Base-by-base conservation (phyloP, 2,797 vertebrate species). In the Kryptolebias ocellatus region DNA sequence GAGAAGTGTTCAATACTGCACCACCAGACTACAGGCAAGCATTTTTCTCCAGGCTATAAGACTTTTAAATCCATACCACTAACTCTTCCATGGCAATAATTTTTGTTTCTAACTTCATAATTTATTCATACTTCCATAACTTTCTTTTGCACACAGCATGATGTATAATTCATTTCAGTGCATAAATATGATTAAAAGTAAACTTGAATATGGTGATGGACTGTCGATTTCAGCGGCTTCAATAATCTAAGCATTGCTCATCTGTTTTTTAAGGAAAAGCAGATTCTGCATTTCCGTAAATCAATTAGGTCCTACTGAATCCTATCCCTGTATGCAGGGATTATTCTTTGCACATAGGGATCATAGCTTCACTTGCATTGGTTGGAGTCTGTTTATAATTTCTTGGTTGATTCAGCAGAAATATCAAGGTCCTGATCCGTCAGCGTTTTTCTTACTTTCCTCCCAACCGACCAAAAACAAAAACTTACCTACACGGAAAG, bases 391-490 rank as follows among this genome's bases (percentile, higher is more conserved):
- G 18, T 70, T 63, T 27, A 47, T 59, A 16, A 72, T 71, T 56
- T 60, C 47, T 34, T 24, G n/a, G 31, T 58, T 15, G 28, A 64
- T 64, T 58, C 29, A 56, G 72, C 62, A 5, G n/a, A 72, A 37
- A 65, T 50, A 72, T 73, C 60, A 57, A 83, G 60, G 20, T 61
- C 63, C 52, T 53, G 37, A 28, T 66, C 57, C 20, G 17, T 66
- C 67, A 62, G 75, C 55, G 9, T 52, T 37, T 50, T 52, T 39
- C 31, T 29, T 28, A 20, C 29, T 52, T 57, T 11, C 27, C 9
- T 10, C 42, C 47, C 46, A 17, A 49, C 14, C 42, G 57, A 66
- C 53, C 67, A 51, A 76, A 42, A 37, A 37, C 31, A 4, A 34
- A 16, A 28, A 47, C 17, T 8, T 29, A 57, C 51, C 6, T 11